Conservation (phyloP, 2,113 vertebrate genomes). For the Pipa parva region DNA sequence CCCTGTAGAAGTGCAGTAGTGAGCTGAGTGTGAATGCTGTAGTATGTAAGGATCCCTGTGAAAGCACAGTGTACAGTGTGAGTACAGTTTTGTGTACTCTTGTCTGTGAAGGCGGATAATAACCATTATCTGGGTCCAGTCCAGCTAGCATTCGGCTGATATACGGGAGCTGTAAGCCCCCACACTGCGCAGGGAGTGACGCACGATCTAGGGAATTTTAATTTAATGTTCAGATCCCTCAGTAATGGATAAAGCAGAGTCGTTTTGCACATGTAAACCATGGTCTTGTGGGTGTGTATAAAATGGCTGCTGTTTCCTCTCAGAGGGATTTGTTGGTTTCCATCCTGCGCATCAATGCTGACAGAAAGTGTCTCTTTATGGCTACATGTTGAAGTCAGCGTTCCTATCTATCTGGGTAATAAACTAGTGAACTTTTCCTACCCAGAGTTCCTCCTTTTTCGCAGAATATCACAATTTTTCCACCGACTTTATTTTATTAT, state of each 20-base stretch:
- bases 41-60: too few species aligned
- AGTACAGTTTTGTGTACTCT: not conserved
- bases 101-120: not conserved
- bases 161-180: not conserved
- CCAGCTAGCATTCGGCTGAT: not conserved
- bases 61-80: not conserved
- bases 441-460: too few species aligned
- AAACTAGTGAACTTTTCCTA: too few species aligned
- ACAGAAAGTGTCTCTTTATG: too few species aligned
- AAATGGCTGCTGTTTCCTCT: conserved; percentile 25
- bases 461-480: too few species aligned
- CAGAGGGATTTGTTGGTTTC: not conserved
- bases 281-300: conserved; percentile 4
- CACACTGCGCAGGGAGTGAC: not conserved
- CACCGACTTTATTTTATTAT: too few species aligned
- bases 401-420: too few species aligned
- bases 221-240: conserved; percentile 28
- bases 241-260: conserved; percentile 30
- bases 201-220: conserved; percentile 27
- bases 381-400: too few species aligned
- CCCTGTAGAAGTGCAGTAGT: too few species aligned
- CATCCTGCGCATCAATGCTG: conserved; percentile 1
- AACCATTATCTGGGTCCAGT: not conserved
- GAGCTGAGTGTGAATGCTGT: too few species aligned
- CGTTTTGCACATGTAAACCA: not conserved